These are phyloP conservation scores for Tetragonula clypearis DNA, from an alignment of 1,140 invertebrate genomes.

Conservation along the genomic window DNA sequence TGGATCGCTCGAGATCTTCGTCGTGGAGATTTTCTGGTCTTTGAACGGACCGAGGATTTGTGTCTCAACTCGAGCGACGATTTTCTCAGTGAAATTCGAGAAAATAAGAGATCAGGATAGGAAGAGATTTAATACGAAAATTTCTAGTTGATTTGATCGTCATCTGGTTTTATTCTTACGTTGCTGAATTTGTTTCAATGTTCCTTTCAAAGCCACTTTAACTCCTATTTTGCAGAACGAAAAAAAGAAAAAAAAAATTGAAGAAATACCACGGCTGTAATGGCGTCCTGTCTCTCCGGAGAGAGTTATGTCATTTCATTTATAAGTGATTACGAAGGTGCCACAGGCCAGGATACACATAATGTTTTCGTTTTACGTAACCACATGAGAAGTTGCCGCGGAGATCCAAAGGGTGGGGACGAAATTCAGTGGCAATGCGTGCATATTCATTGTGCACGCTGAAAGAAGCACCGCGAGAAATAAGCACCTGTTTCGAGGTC, in stretches of 20 bases:
- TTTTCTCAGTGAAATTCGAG: too few relatives aligned
- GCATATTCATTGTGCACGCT: background rate
- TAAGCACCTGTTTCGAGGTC: background rate
- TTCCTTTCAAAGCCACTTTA: background rate
- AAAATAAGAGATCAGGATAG: background rate
- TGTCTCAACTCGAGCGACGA: too few relatives aligned
- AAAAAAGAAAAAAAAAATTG: too few relatives aligned
- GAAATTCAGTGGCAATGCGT: constrained; percentile 18
- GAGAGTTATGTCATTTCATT: constrained; percentile 24
- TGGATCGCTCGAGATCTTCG: too few relatives aligned
- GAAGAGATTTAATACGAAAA: background rate
- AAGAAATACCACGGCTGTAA: background rate
- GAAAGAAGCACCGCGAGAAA: background rate
- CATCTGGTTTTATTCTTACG: too few relatives aligned
- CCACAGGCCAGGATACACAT: background rate
- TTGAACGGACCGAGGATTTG: too few relatives aligned
- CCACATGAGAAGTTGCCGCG: background rate
- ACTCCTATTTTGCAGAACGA: background rate
- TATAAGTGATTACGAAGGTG: background rate
- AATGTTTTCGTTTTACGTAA: constrained; percentile 22
- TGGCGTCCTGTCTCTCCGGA: background rate
- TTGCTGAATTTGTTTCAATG: too few relatives aligned
- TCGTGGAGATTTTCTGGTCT: too few relatives aligned
- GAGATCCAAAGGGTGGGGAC: background rate
- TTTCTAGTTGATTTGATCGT: background rate